These are phyloP conservation scores for Lampris incognitus DNA, from an alignment of 2,113 vertebrate genomes.

Conservation along the genomic window DNA sequence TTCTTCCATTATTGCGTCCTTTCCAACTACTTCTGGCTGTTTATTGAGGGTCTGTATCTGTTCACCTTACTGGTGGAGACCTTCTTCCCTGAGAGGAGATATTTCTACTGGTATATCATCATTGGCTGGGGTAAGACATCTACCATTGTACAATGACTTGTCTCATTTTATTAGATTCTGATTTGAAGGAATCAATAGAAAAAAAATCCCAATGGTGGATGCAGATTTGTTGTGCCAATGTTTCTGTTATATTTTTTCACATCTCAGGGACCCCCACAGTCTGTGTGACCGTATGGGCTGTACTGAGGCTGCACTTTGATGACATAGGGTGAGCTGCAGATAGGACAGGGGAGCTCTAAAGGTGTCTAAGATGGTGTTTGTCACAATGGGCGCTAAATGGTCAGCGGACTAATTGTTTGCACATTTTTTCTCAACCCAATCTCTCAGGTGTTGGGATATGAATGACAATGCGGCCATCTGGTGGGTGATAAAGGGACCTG, in stretches of 20 bases:
- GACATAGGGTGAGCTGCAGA: conserved; percentile 87
- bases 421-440: background rate
- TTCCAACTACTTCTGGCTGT: conserved; percentile 99
- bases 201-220: too few relatives aligned
- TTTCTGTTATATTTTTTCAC: background rate
- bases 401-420: background rate
- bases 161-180: background rate
- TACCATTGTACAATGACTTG: background rate
- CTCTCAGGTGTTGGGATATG: conserved; percentile 94
- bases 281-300: conserved; percentile 94
- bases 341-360: background rate
- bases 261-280: conserved; percentile 90
- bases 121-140: conserved; percentile 82
- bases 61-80: conserved; percentile 96
- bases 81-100: conserved; percentile 95
- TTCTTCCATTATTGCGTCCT: conserved; percentile 99
- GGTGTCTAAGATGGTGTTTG: too few relatives aligned
- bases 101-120: conserved; percentile 94
- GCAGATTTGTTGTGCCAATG: background rate
- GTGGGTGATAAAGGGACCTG: conserved; percentile 99
- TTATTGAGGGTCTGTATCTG: conserved; percentile 96
- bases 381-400: background rate
- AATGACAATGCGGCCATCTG: conserved; percentile 95
- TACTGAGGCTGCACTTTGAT: conserved; percentile 91
- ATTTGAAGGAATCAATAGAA: background rate